Percentiles rank a stretch among this genome's conserved stretches.
Conservation (phyloP, 1,140 invertebrate species). For the Eupristina koningsbergeri region DNA sequence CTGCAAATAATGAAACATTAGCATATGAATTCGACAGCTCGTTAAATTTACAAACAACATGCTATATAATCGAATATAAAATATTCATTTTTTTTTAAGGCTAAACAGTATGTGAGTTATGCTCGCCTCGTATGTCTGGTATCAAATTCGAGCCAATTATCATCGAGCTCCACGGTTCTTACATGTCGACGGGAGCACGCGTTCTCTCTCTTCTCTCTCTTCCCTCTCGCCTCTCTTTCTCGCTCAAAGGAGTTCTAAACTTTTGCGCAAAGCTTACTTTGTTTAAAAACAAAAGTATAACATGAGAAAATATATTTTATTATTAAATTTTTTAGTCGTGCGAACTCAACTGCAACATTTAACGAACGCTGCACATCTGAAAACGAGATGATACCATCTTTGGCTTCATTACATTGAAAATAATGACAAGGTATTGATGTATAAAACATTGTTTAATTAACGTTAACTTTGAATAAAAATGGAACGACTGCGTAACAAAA, state of each 20-base stretch:
- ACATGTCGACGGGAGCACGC: no score
- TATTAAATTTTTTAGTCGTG: neutral
- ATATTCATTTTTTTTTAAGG: neutral
- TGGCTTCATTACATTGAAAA: no score
- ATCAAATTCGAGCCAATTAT: constrained; percentile 39
- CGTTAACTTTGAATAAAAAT: neutral
- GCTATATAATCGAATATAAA: neutral
- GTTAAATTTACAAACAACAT: neutral
- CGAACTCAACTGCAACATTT: no score
- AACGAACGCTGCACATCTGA: no score
- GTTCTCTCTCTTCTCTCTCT: no score
- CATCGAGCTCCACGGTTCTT: neutral
- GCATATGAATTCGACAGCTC: neutral
- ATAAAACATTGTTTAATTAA: neutral
- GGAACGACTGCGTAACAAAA: neutral
- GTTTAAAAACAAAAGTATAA: neutral
- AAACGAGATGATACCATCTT: no score
- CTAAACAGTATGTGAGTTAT: neutral
- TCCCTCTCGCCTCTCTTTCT: no score
- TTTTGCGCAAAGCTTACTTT: neutral
- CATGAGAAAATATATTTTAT: constrained; percentile 2
- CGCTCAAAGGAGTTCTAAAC: neutral
- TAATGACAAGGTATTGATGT: no score
- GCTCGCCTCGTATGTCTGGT: constrained; percentile 7
- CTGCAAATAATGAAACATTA: neutral